Evolutionary conservation across 2,888 invertebrate species (phyloP).

Genomic region (Ophioninae sp.): DNA sequence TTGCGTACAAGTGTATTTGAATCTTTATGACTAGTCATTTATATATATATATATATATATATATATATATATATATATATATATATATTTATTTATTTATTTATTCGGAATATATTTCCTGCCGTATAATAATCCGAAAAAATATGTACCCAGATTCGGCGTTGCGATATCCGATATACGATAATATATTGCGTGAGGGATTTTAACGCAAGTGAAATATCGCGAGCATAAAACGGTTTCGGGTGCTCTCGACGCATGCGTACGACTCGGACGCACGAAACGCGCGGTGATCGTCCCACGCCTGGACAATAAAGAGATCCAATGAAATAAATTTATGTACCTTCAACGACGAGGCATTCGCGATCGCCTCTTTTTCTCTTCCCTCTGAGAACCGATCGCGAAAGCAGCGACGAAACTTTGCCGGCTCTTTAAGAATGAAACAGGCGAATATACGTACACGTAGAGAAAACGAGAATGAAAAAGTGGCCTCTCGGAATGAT

Average conservation of each 20-base stretch:
- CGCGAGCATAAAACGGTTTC: slow-evolving; percentile 29
- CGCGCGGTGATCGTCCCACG: slow-evolving; percentile 54
- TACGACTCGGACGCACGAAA: slow-evolving; percentile 6
- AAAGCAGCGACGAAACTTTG: slow-evolving; percentile 13
- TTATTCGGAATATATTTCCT: neutral
- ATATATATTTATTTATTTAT: no score
- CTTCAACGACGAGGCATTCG: slow-evolving; percentile 30
- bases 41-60: no score
- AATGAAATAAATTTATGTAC: slow-evolving; percentile 56
- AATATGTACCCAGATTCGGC: neutral
- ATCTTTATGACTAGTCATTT: no score
- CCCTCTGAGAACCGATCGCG: slow-evolving; percentile 23
- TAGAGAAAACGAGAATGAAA: neutral
- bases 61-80: no score
- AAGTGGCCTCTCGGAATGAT: slow-evolving; percentile 16
- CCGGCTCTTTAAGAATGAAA: slow-evolving; percentile 4
- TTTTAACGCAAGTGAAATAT: slow-evolving; percentile 19
- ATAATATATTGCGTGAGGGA: slow-evolving; percentile 6
- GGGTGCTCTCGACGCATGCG: slow-evolving; percentile 16
- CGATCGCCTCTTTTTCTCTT: slow-evolving; percentile 13
- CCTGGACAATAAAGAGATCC: slow-evolving; percentile 53
- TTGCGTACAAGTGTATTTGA: no score
- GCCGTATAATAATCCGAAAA: neutral
- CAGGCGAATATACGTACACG: slow-evolving; percentile 3
- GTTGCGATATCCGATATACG: slow-evolving; percentile 13